Conservation (phyloP, 37 sponge, comb jelly and placozoan genomes). For the Oopsacas minuta region DNA sequence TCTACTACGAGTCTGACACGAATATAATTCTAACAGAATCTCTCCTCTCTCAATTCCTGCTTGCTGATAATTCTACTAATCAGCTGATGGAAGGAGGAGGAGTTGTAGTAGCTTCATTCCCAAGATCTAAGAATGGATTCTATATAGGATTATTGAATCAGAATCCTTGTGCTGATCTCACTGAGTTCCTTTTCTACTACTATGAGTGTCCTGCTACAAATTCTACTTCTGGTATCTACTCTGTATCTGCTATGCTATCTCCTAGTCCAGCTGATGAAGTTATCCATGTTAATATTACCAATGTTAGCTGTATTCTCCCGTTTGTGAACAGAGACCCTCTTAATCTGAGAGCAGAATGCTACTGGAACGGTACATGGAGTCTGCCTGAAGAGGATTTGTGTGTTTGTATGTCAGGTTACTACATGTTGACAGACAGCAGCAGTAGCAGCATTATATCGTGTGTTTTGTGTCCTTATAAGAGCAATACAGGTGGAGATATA, state of each 20-base stretch:
- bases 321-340: background rate
- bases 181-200: slow-evolving; percentile 11
- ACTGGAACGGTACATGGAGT: background rate
- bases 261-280: background rate
- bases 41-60: background rate
- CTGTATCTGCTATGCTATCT: background rate
- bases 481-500: background rate
- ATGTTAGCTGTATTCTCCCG: background rate
- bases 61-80: background rate
- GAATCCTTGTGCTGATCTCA: background rate
- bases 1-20: slow-evolving; percentile 5
- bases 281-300: background rate
- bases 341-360: background rate
- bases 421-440: background rate
- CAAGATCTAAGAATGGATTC: background rate
- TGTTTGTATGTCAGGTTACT: background rate
- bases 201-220: background rate
- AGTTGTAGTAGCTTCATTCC: background rate
- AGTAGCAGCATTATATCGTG: background rate
- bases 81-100: background rate
- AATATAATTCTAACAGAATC: background rate
- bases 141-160: background rate
- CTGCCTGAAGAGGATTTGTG: background rate
- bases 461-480: background rate
- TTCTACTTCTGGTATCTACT: background rate